Evolutionary conservation across 2,888 invertebrate genomes (phyloP), one percentile per base, ranked within the genome.

Genomic region (Amphipyra berbera): DNA sequence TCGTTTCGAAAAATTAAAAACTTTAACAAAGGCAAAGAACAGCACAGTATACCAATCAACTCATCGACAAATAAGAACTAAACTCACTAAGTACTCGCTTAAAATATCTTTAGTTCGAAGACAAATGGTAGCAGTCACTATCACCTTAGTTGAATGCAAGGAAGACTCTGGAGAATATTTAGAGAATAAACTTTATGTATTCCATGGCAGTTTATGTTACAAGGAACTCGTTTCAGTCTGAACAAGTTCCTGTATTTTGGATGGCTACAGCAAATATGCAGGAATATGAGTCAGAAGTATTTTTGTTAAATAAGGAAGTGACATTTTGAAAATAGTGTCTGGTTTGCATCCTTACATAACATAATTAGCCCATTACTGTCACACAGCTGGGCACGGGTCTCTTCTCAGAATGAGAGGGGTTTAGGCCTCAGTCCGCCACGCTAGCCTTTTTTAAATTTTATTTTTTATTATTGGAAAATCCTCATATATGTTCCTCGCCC

Each of bases 171-270:
- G 88, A 85, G 93, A 88, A 93, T 94, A 94, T 94, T 94, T 94
- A 90, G 90, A 90, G 90, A 91, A 91, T 88, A 93, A 94, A 93
- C 94, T 94, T 91, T 87, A 90, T 88, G 86, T 89, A 87, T 89
- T 86, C 87, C 84, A 79, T 83, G 85, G 86, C 89, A 89, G 88
- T 92, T 91, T 90, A 89, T 86, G 85, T 84, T 82, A 88, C 83
- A 84, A 78, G 86, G 86, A 89, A 89, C 88, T 84, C 81, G 84
- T 87, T 88, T 86, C 81, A 85, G 83, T 87, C 82, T 82, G 86
- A 82, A 82, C 84, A 85, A 85, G 84, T 88, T 87, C 82, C 84
- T 85, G 79, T 84, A 82, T 83, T 87, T 84, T 67, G 81, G 81
- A 82, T 83, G 78, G 61, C 45, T 55, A 38, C 74, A 42, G 71